Evolutionary conservation across 2,888 invertebrate species (phyloP), one percentile per base, ranked within the genome.

Genomic region (Scaptomyza flava): DNA sequence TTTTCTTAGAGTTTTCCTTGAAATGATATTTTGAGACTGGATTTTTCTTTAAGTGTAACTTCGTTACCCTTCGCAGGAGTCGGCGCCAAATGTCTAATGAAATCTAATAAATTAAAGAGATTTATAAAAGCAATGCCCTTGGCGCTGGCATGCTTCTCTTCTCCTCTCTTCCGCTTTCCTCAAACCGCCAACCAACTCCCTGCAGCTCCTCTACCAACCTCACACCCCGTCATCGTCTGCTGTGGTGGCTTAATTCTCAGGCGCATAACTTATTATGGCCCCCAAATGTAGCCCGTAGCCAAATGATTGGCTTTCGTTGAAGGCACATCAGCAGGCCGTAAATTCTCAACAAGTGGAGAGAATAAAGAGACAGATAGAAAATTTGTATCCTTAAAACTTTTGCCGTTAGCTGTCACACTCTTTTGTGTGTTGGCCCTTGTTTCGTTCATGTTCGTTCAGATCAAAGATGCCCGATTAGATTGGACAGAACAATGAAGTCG

Each of bases 61-160:
- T n/a, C 38, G 61, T 57, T 52, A 68, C 74, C 53, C 64, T 41
- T 56, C 68, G 68, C 65, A 64, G 65, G 54, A 77, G 59, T 66
- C 65, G 83, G 78, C 86, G 77, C 80, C 83, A 65, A 87, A 79
- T 60, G 75, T 82, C 88, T 86, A 84, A 84, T 88, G 86, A 84
- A 84, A 87, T 84, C 86, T 82, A 84, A 84, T 87, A 87, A 84
- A 84, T 84, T 87, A 87, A 87, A 66, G 72, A 84, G 88, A 84
- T 84, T 84, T 84, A 84, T 86, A 87, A 81, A 87, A 75, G 80
- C 75, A 54, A 72, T 72, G 79, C 87, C 78, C 31, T 54, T 41
- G 75, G 75, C 81, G 60, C 36, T 42, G 46, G 41, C 50, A 48
- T 54, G 48, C 30, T 48, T 50, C 38, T 23, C 14, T 41, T 41